phyloP scores from a whole-genome alignment of 2,797 vertebrate genomes.

The Phoeniculus purpureus region DNA sequence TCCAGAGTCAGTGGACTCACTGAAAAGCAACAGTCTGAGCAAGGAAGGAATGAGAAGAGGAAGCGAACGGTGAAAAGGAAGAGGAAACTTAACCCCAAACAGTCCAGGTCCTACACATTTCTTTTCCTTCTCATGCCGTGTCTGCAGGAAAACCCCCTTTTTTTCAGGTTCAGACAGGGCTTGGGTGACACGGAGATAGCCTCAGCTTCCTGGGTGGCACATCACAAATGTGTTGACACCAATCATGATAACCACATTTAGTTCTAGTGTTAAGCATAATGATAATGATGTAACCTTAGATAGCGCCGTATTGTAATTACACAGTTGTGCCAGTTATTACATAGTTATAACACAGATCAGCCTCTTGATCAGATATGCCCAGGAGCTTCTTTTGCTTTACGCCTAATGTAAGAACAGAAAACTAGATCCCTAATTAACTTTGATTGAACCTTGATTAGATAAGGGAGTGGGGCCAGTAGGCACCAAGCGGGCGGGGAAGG shows the following conservation, averaged over 20 bases:
- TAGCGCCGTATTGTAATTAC: constrained; percentile 71
- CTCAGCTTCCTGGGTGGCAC: constrained; percentile 60
- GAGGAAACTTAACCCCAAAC: neutral
- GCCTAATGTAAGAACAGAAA: constrained; percentile 68
- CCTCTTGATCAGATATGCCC: constrained; percentile 74
- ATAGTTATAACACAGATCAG: constrained; percentile 72
- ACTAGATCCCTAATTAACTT: constrained; percentile 72
- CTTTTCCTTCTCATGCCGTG: neutral
- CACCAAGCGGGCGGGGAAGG: constrained; percentile 69
- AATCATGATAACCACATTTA: constrained; percentile 49
- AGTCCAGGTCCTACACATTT: neutral
- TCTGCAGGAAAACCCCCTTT: neutral
- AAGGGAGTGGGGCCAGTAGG: constrained; percentile 72
- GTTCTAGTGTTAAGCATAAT: constrained; percentile 58
- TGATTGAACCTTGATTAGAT: constrained; percentile 74
- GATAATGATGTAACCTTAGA: constrained; percentile 72
- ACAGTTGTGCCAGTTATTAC: constrained; percentile 73
- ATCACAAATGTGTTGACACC: constrained; percentile 66
- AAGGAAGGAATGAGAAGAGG: neutral
- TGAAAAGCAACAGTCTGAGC: neutral
- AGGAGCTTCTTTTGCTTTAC: constrained; percentile 71
- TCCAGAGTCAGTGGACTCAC: neutral
- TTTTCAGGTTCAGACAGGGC: neutral
- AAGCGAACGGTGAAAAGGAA: neutral
- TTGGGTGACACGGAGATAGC: constrained; percentile 24